These are phyloP conservation scores for Etheostoma nigrum DNA, from an alignment of 2,797 vertebrate species.

Conservation along the genomic window DNA sequence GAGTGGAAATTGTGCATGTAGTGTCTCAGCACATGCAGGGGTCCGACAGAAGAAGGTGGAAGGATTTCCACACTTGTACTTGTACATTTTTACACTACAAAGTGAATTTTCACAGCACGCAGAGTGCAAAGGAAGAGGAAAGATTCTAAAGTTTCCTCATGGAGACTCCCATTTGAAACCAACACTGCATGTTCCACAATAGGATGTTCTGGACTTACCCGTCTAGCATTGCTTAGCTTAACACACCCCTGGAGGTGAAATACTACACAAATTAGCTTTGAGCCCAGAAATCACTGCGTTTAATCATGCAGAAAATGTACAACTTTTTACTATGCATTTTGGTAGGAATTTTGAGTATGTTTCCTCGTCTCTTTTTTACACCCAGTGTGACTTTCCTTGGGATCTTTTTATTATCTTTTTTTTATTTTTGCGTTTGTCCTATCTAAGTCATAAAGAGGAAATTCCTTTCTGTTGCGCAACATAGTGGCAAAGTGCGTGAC, in stretches of 20 bases:
- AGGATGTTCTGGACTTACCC: conserved; percentile 57
- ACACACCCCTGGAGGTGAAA: conserved; percentile 29
- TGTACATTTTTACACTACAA: neutral
- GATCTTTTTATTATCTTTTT: neutral
- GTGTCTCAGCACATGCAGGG: neutral
- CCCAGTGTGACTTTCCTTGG: conserved; percentile 5
- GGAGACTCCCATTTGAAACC: conserved; percentile 62
- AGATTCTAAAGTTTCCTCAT: conserved; percentile 55
- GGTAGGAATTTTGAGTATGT: conserved; percentile 13
- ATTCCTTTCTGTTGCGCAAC: conserved; percentile 52
- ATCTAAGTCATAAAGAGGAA: conserved; percentile 38
- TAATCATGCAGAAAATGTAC: neutral
- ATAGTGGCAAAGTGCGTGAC: conserved; percentile 31
- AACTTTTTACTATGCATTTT: neutral
- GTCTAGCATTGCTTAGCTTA: conserved; percentile 3
- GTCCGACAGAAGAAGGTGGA: neutral
- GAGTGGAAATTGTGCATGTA: neutral
- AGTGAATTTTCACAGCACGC: neutral
- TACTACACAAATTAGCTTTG: conserved; percentile 10
- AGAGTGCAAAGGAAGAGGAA: conserved; percentile 8
- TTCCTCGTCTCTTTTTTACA: neutral
- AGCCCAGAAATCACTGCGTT: conserved; percentile 33
- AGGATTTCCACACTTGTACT: conserved; percentile 27
- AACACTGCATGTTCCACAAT: conserved; percentile 24
- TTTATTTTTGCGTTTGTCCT: neutral